Base-by-base conservation (phyloP, 1,140 invertebrate genomes). In the Heliconius hermathena region DNA sequence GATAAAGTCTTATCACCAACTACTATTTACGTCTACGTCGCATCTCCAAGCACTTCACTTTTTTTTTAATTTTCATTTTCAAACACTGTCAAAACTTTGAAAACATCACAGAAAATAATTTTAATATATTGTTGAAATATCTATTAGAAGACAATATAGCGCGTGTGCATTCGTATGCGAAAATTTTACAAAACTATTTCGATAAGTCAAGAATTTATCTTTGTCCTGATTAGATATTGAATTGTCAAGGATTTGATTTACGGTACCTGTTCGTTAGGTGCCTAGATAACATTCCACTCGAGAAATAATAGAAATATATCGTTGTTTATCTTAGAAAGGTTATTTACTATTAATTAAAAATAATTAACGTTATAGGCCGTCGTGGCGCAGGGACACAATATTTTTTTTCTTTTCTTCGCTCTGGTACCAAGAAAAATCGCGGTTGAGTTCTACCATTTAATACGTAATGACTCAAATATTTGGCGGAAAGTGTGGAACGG, bases 171-270 rank as follows among this genome's bases (percentile, higher is more conserved):
- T 70, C 81, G 79, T 84, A 70, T 82, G 86, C 84, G 83, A 91
- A 88, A 88, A 87, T 83, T 82, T 82, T 78, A 82, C 73, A 84
- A 89, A 90, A 92, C 88, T 88, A 88, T 88, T 83, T 88, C 78
- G 90, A 90, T 92, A 92, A 90, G 83, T 89, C 71, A 83, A 74
- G 72, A 73, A 88, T 86, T 89, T 94, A 93, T 93, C 90, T 88
- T 86, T 74, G 75, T 46, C 81, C 84, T 82, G 91, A 93, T 93
- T 91, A 94, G 92, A 93, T 94, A 94, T 92, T 83, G 85, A 77
- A 70, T 78, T 74, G 81, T 92, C 88, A 91, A 93, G 90, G 89
- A 90, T 74, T 73, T 73, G 52, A 81, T 73, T 78, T 77, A 76
- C 70, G 57, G 33, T 80, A 66, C 54, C 54, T 57, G 8, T 70